Percentiles rank a stretch among this genome's conserved stretches.
Conservation (phyloP, 2,888 invertebrate species). For the Lithophane socia region DNA sequence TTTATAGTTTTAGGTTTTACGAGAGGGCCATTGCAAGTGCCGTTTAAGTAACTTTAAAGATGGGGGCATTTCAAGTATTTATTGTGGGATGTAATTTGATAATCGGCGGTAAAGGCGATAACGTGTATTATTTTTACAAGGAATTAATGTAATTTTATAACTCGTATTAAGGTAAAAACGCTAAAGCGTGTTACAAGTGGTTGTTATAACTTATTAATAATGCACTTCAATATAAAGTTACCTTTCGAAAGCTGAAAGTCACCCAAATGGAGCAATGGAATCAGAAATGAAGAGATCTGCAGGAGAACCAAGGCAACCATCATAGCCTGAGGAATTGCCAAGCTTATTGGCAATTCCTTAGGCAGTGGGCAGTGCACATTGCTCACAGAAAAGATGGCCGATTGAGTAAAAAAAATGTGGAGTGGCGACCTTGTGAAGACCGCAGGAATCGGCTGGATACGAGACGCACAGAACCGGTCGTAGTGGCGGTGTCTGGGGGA, state of each 20-base stretch:
- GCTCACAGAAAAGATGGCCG: too few relatives aligned
- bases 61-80: slow-evolving; percentile 42
- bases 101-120: slow-evolving; percentile 9
- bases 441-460: too few relatives aligned
- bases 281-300: too few relatives aligned
- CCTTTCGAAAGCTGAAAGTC: neutral
- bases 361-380: too few relatives aligned
- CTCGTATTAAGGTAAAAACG: neutral
- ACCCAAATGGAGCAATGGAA: too few relatives aligned
- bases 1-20: slow-evolving; percentile 69
- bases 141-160: neutral
- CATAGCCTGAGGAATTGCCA: too few relatives aligned
- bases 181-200: neutral
- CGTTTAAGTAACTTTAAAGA: slow-evolving; percentile 45
- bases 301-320: too few relatives aligned
- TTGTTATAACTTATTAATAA: neutral
- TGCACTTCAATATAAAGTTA: neutral
- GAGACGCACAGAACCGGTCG: too few relatives aligned
- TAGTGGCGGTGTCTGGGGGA: too few relatives aligned
- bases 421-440: too few relatives aligned
- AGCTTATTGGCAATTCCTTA: too few relatives aligned
- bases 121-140: slow-evolving; percentile 19
- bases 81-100: slow-evolving; percentile 21
- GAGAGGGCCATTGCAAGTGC: slow-evolving; percentile 50
- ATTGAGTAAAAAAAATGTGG: too few relatives aligned